Evolutionary conservation across 1,140 invertebrate genomes (phyloP).

Genomic region (Metaphire vulgaris): DNA sequence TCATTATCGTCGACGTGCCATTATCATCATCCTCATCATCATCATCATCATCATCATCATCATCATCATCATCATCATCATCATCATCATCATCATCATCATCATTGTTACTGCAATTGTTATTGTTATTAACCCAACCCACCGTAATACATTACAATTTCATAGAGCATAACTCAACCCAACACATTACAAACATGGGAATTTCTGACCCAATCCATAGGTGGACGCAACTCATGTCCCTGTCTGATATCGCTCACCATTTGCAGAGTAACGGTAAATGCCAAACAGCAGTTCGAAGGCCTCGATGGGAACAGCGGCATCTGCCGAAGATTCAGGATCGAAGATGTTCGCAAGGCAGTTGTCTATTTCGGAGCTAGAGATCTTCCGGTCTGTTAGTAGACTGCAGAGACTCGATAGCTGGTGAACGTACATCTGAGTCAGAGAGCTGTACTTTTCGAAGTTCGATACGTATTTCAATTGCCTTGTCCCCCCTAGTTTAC

Average conservation of each 20-base stretch:
- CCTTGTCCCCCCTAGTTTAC: constrained; percentile 65
- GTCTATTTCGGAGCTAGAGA: constrained; percentile 69
- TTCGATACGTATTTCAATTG: constrained; percentile 78
- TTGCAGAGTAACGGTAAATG: constrained; percentile 40
- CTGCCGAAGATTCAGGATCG: neutral
- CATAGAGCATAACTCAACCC: too few relatives aligned
- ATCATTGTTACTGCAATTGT: too few relatives aligned
- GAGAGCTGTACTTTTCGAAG: constrained; percentile 70
- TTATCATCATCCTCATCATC: too few relatives aligned
- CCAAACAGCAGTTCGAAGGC: constrained; percentile 69
- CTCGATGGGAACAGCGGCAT: constrained; percentile 54
- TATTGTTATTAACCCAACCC: too few relatives aligned
- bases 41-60: too few relatives aligned
- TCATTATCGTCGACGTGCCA: too few relatives aligned
- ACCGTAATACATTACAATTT: too few relatives aligned
- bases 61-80: too few relatives aligned
- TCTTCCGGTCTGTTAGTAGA: constrained; percentile 69
- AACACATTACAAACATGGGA: too few relatives aligned
- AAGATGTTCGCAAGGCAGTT: constrained; percentile 59
- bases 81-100: too few relatives aligned
- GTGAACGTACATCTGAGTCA: constrained; percentile 68
- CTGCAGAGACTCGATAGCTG: constrained; percentile 79
- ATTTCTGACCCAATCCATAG: too few relatives aligned
- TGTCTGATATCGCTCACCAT: constrained; percentile 9
- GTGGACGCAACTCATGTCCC: too few relatives aligned